Base-by-base conservation (phyloP, 2,888 invertebrate genomes). In the Orchesella flavescens region DNA sequence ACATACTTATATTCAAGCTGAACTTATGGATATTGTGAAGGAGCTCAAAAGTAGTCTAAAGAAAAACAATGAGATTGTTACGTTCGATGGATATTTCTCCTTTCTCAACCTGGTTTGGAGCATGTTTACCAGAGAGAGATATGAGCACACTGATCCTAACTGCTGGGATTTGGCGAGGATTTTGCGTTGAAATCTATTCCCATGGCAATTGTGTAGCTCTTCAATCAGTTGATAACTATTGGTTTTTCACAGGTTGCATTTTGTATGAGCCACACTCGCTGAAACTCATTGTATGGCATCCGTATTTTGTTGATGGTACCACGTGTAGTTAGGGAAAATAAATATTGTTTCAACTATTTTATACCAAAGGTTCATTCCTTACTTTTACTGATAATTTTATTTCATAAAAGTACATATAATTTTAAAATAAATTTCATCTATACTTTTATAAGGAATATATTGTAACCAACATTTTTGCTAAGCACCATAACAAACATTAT, bases 291-390 rank as follows among this genome's bases (percentile, higher is more conserved):
- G 82, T n/a, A 15, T 21, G 19, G 57, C 24, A 9, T 68, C 46
- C 9, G 61, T 76, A 12, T 19, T 69, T 19, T 76, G 1, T 5
- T 82, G 24, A 43, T 49, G 0, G 55, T 63, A 34, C 44, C 24
- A 4, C 53, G 71, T 10, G 23, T 19, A 24, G 44, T 53, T 5
- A 7, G 17, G 0, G 21, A 46, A 9, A 65, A 69, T 19, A 21
- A 68, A 1, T n/a, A 21, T 17, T 78, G 66, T 17, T 15, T 57
- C n/a, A 69, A 63, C 17, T 69, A 69, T 19, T 15, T 53, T 17
- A 78, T 83, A n/a, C 77, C 77, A 7, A 55, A 77, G 66, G 76
- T 49, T 53, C n/a, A n/a, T n/a, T n/a, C 13, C 9, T 10, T 46
- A 46, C 46, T 46, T 46, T 7, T 46, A 46, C 46, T 46, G 13